These are phyloP conservation scores for Chamaea fasciata DNA, from an alignment of 2,113 vertebrate genomes.

Conservation along the genomic window DNA sequence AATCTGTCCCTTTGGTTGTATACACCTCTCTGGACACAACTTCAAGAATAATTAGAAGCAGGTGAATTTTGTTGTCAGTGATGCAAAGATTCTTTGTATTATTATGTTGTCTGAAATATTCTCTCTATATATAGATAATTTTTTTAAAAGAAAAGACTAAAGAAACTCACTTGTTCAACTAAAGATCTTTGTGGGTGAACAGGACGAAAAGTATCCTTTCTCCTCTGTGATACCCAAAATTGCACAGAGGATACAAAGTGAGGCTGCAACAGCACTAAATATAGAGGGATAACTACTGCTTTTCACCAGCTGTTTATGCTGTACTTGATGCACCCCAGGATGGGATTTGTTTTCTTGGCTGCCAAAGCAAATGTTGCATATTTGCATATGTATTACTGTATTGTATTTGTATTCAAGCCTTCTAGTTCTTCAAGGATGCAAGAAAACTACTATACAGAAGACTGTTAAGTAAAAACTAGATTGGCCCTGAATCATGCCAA, in stretches of 20 bases:
- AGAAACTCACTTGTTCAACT: not conserved
- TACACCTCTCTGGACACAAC: not conserved
- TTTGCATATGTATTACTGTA: not conserved
- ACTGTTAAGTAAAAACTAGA: not conserved
- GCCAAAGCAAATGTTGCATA: not conserved
- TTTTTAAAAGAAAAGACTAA: not conserved
- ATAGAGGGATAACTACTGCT: not conserved
- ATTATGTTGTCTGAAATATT: not conserved
- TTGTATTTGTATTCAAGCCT: not conserved
- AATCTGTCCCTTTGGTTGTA: not conserved
- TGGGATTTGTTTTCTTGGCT: not conserved
- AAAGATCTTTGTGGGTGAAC: not conserved
- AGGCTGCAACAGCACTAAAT: not conserved
- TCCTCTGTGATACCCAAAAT: not conserved
- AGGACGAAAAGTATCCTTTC: not conserved
- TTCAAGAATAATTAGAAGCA: not conserved
- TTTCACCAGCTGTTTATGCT: not conserved
- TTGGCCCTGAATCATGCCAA: not conserved
- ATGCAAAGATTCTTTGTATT: not conserved
- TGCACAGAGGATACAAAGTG: not conserved
- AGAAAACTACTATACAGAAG: not conserved
- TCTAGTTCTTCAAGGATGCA: not conserved
- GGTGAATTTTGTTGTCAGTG: not conserved
- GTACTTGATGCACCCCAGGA: not conserved
- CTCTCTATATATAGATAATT: rapidly evolving